Percentiles rank a stretch among this genome's conserved stretches.
phyloP scores from a whole-genome alignment of 1,140 invertebrate species.

The Bombus breviceps region DNA sequence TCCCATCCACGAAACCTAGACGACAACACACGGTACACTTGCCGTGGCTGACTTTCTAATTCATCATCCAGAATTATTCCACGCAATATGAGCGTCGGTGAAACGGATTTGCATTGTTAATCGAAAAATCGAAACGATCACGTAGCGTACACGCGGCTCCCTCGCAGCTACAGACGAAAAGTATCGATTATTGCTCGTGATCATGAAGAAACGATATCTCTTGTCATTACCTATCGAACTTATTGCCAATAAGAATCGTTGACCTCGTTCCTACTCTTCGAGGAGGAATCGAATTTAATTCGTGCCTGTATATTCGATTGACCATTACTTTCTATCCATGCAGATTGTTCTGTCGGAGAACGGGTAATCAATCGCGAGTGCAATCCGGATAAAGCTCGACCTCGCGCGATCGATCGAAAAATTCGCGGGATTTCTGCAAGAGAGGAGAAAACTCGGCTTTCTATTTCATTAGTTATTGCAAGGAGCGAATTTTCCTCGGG shows the following conservation, averaged over 20 bases:
- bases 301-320: conserved; percentile 20
- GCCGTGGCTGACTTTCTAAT: conserved; percentile 68
- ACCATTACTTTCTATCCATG: conserved; percentile 40
- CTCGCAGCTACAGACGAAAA: conserved; percentile 57
- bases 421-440: neutral
- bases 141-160: conserved; percentile 5
- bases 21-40: conserved; percentile 33
- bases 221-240: conserved; percentile 30
- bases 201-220: neutral
- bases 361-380: conserved; percentile 21
- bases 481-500: neutral
- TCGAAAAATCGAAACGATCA: conserved; percentile 70
- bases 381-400: conserved; percentile 11
- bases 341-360: conserved; percentile 32
- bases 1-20: conserved; percentile 47
- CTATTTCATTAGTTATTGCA: conserved; percentile 9
- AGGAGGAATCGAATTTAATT: conserved; percentile 63
- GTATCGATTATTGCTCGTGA: conserved; percentile 58
- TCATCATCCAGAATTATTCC: conserved; percentile 69
- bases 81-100: conserved; percentile 49
- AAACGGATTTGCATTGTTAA: conserved; percentile 73
- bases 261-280: conserved; percentile 46
- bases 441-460: conserved; percentile 28
- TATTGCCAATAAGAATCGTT: conserved; percentile 35
- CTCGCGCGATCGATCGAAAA: conserved; percentile 25